Evolutionary conservation across 2,888 invertebrate genomes (phyloP).

Genomic region (Trachelus iudaicus): DNA sequence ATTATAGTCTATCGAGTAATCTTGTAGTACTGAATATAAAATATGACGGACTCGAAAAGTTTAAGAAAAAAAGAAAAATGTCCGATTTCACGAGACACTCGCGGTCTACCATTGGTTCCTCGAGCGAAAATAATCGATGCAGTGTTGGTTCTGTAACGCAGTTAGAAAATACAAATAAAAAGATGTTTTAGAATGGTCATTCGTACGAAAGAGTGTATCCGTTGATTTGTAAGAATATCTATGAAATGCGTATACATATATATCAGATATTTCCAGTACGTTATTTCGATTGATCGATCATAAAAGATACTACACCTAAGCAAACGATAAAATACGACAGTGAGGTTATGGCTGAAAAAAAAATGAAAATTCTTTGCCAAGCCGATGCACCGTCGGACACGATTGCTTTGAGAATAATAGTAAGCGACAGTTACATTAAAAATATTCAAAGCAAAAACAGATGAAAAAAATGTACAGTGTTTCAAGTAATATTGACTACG

Average conservation of each 20-base stretch:
- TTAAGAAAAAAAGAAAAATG: not conserved
- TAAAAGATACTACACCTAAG: not conserved
- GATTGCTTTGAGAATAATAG: not conserved
- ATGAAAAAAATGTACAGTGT: not conserved
- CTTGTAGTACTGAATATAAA: too few relatives aligned
- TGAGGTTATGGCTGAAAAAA: not conserved
- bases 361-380: not conserved
- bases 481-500: not conserved
- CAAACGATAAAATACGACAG: not conserved
- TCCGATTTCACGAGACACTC: not conserved
- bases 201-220: not conserved
- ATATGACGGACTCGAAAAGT: too few relatives aligned
- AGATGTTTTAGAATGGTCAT: not conserved
- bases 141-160: not conserved
- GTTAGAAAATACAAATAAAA: not conserved
- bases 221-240: not conserved
- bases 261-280: not conserved
- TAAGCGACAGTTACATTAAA: not conserved
- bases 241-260: not conserved
- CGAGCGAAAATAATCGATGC: not conserved
- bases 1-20: not conserved
- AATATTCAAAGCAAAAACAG: not conserved
- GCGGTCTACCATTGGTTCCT: not conserved
- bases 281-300: not conserved
- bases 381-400: not conserved